These are phyloP conservation scores for Blastomussa wellsi DNA, from an alignment of 92 coral and sea anemone genomes.

Conservation along the genomic window DNA sequence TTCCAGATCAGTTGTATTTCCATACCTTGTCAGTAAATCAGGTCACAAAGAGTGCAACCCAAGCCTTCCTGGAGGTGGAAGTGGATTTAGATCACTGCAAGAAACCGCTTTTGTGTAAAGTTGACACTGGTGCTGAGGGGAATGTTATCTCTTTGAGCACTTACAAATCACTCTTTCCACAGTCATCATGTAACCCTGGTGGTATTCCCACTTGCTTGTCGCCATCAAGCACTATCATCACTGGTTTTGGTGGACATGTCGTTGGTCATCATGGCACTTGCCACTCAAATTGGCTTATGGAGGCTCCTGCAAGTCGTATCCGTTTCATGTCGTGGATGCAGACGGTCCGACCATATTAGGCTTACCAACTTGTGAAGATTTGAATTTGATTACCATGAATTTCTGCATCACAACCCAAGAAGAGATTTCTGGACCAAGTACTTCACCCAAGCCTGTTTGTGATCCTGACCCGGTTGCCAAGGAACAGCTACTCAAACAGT, in stretches of 20 bases:
- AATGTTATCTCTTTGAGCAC: constrained; percentile 65
- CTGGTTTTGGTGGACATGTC: constrained; percentile 64
- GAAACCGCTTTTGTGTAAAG: constrained; percentile 62
- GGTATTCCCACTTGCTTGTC: constrained; percentile 59
- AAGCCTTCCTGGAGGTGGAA: constrained; percentile 64
- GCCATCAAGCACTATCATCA: constrained; percentile 62
- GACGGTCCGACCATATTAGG: constrained; percentile 69
- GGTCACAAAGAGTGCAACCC: constrained; percentile 47
- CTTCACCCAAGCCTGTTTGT: neutral
- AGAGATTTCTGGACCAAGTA: constrained; percentile 7
- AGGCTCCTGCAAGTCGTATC: constrained; percentile 50
- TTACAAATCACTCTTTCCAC: constrained; percentile 49
- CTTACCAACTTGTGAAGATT: constrained; percentile 54
- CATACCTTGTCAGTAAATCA: constrained; percentile 47
- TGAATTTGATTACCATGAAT: constrained; percentile 66
- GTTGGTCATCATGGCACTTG: constrained; percentile 63
- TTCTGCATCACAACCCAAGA: constrained; percentile 42
- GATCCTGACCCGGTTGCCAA: constrained; percentile 57
- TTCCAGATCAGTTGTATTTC: constrained; percentile 60
- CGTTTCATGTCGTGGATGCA: constrained; percentile 60
- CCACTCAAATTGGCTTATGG: constrained; percentile 47
- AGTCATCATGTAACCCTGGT: constrained; percentile 35
- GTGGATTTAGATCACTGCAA: constrained; percentile 43
- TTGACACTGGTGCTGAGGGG: constrained; percentile 80
- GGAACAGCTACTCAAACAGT: constrained; percentile 50